These are phyloP conservation scores for Drosophila merina DNA, from an alignment of 2,888 invertebrate species.

Conservation along the genomic window DNA sequence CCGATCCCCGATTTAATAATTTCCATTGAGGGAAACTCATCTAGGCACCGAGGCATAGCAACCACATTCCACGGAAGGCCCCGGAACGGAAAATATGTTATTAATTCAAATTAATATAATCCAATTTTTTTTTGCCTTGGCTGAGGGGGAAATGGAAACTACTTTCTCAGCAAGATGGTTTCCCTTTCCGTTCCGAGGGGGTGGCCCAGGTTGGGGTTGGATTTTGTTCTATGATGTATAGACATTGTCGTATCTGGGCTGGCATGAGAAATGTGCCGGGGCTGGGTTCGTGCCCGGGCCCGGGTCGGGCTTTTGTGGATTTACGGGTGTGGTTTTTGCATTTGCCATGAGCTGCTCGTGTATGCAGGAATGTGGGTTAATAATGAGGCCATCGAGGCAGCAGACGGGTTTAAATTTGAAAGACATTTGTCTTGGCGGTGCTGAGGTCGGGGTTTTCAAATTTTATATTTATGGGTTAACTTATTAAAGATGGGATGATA, in stretches of 20 bases:
- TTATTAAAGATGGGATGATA: slow-evolving; percentile 2
- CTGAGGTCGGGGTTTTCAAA: too few species aligned
- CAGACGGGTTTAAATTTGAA: slow-evolving; percentile 65
- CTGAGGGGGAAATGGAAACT: slow-evolving; percentile 68
- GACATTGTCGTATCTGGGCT: slow-evolving; percentile 61
- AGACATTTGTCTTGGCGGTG: slow-evolving; percentile 58
- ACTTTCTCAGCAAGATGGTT: slow-evolving; percentile 67
- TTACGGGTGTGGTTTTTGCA: slow-evolving; percentile 46
- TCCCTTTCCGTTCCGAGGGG: slow-evolving; percentile 44
- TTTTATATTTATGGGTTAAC: slow-evolving; percentile 30
- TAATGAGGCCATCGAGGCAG: slow-evolving; percentile 64
- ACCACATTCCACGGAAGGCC: slow-evolving; percentile 45
- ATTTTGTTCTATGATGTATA: slow-evolving; percentile 57
- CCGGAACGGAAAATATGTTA: slow-evolving; percentile 78
- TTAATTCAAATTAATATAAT: slow-evolving; percentile 83
- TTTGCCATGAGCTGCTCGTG: slow-evolving; percentile 22
- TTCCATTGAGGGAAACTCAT: slow-evolving; percentile 20
- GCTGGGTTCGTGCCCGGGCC: slow-evolving; percentile 5
- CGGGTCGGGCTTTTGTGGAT: slow-evolving; percentile 3
- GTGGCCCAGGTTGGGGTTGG: neutral
- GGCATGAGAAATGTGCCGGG: slow-evolving; percentile 25
- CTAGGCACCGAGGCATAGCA: slow-evolving; percentile 24
- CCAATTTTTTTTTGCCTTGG: slow-evolving; percentile 56
- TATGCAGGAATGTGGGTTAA: slow-evolving; percentile 42
- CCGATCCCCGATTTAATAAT: slow-evolving; percentile 3